Evolutionary conservation across 2,113 vertebrate genomes (phyloP).

Genomic region (human): GRCh38 chr5:74229001-74229500

Average conservation of each 20-base stretch:
- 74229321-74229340: background rate
- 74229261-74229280: background rate
- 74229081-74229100: slow-evolving; percentile 6
- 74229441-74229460: background rate
- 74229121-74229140: background rate
- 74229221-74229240: background rate
- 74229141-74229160: background rate
- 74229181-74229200: background rate
- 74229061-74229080: background rate
- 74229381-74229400: background rate
- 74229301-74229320: background rate
- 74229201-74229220: background rate
- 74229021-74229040: background rate
- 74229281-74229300: background rate
- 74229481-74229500: background rate
- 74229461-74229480: background rate
- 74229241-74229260: background rate
- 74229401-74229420: background rate
- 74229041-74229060: slow-evolving; percentile 25
- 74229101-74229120: background rate
- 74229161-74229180: background rate
- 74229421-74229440: background rate
- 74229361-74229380: background rate
- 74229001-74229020: background rate
- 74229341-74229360: background rate